phyloP scores from a whole-genome alignment of 2,797 vertebrate genomes.

The Myotis planiceps region DNA sequence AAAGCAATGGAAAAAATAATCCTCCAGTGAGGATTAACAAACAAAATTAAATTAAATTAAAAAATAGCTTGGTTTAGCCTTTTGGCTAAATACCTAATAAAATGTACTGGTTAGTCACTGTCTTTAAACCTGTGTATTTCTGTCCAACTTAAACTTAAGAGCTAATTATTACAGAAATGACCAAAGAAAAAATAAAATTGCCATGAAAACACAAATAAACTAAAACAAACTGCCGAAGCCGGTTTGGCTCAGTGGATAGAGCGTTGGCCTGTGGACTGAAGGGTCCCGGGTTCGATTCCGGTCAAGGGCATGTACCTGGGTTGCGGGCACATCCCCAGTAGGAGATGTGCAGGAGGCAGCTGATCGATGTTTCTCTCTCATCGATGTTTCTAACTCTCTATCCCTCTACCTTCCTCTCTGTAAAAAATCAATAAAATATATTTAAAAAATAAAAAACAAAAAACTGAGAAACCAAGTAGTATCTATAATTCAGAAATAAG shows the following conservation, averaged over 20 bases:
- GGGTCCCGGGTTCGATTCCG: too few relatives aligned
- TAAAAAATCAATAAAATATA: too few relatives aligned
- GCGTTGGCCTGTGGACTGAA: too few relatives aligned
- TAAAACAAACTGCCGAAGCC: not conserved
- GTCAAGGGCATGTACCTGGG: too few relatives aligned
- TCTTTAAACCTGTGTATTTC: conserved; percentile 17
- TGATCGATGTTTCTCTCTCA: too few relatives aligned
- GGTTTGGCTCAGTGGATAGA: too few relatives aligned
- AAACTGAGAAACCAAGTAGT: not conserved
- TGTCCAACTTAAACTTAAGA: not conserved
- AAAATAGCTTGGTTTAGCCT: conserved; percentile 24
- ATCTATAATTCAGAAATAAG: conserved; percentile 22
- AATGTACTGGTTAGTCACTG: not conserved
- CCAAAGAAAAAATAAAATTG: conserved; percentile 41
- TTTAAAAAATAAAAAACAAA: too few relatives aligned
- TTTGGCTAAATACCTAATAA: conserved; percentile 24
- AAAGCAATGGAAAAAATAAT: not conserved
- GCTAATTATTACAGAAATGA: conserved; percentile 44
- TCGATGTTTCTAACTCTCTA: too few relatives aligned
- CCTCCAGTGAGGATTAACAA: not conserved
- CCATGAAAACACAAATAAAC: not conserved
- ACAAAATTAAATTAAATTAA: not conserved
- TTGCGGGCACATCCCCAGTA: too few relatives aligned
- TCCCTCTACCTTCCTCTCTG: too few relatives aligned
- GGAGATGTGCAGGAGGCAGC: too few relatives aligned